A percentile compares a stretch with the other conserved stretches of the same genome.
These are phyloP conservation scores for Telenomus remus DNA, from an alignment of 1,140 invertebrate species.

Conservation along the genomic window DNA sequence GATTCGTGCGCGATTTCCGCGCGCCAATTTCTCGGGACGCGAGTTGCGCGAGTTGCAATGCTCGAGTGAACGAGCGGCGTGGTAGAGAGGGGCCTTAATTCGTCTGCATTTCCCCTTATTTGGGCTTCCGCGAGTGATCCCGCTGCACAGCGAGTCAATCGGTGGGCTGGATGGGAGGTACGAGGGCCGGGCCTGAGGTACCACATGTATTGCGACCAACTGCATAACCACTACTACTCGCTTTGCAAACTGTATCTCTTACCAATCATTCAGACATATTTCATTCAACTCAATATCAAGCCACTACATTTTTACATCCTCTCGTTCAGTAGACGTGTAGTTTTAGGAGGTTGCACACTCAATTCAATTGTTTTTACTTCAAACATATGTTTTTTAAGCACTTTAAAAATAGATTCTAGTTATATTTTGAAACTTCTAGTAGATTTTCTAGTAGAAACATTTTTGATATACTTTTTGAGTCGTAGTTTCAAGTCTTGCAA, in stretches of 20 bases:
- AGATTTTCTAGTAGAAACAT: no score
- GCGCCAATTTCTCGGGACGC: constrained; percentile 55
- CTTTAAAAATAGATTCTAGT: no score
- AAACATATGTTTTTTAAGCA: no score
- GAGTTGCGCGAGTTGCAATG: constrained; percentile 21
- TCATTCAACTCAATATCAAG: background rate
- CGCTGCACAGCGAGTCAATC: constrained; percentile 37
- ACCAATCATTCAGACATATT: constrained; percentile 7
- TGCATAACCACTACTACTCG: constrained; percentile 21
- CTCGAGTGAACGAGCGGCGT: constrained; percentile 20
- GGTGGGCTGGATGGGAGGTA: constrained; percentile 56
- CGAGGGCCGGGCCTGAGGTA: constrained; percentile 63
- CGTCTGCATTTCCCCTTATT: constrained; percentile 71
- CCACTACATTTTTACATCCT: background rate
- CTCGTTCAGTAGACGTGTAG: no score
- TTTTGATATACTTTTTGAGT: no score
- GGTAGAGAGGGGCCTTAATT: constrained; percentile 61
- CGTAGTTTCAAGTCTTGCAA: no score
- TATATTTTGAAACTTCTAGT: no score
- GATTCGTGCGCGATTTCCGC: constrained; percentile 47
- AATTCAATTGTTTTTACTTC: no score
- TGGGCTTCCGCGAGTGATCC: constrained; percentile 68
- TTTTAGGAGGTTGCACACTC: no score
- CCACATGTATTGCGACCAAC: constrained; percentile 50
- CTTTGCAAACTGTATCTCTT: no score